Percentiles rank a stretch among this genome's conserved stretches.
Conservation (phyloP, 2,888 invertebrate species). For the Stegana nigrithorax region DNA sequence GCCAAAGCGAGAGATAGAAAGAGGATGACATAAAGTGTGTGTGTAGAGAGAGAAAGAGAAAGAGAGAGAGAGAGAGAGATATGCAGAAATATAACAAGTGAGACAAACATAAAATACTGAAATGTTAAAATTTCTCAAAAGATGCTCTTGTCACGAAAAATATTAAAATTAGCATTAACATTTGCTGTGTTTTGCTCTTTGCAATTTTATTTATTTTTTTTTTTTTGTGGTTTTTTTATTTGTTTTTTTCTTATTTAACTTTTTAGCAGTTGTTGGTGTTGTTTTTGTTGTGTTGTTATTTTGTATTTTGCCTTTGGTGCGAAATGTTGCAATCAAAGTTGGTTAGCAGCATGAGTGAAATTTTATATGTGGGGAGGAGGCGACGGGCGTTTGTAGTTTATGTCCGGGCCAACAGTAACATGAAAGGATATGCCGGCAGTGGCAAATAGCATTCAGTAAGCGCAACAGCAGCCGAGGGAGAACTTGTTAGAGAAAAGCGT, state of each 20-base stretch:
- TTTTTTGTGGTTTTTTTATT: conserved; percentile 30
- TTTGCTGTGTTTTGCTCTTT: conserved; percentile 24
- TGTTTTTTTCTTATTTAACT: conserved; percentile 8
- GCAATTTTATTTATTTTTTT: neutral
- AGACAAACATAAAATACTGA: conserved; percentile 16
- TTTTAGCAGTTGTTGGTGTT: conserved; percentile 20
- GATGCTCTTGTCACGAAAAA: conserved; percentile 65
- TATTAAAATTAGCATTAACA: conserved; percentile 65
- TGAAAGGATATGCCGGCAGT: too few relatives aligned
- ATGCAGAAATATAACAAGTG: neutral
- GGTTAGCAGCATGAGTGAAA: conserved; percentile 23
- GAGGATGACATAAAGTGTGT: too few relatives aligned
- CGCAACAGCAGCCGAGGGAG: neutral
- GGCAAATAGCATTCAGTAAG: neutral
- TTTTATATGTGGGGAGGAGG: neutral
- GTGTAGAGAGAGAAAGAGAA: too few relatives aligned
- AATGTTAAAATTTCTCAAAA: conserved; percentile 22
- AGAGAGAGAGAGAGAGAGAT: neutral
- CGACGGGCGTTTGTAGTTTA: too few relatives aligned
- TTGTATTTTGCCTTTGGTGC: conserved; percentile 51
- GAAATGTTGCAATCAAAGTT: conserved; percentile 59
- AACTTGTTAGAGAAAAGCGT: neutral
- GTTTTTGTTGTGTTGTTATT: conserved; percentile 15
- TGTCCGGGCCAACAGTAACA: neutral
- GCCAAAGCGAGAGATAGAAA: neutral